Conservation (phyloP, 2,888 invertebrate genomes). For the Charanyca ferruginea region DNA sequence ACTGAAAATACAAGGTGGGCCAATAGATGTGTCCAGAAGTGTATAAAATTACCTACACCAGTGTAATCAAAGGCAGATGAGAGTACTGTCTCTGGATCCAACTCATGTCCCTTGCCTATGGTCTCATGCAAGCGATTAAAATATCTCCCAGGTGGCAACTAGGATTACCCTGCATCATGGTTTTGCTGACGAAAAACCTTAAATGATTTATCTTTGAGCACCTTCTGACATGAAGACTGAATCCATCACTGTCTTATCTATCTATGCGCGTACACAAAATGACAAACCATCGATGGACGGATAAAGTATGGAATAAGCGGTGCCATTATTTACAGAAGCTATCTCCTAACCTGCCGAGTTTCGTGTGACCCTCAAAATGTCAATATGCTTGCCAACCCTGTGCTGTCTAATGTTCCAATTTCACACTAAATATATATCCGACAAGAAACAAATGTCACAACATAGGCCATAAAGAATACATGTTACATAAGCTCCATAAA, state of each 20-base stretch:
- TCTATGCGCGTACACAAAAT: background rate
- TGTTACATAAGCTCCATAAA: conserved; percentile 30
- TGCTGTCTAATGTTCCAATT: conserved; percentile 20
- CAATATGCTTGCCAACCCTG: conserved; percentile 18
- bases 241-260: background rate
- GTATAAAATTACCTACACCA: too few relatives aligned
- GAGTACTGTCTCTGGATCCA: too few relatives aligned
- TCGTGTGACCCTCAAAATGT: conserved; percentile 4
- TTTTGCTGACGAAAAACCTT: background rate
- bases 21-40: too few relatives aligned
- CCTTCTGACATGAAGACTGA: background rate
- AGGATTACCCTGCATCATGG: background rate
- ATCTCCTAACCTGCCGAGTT: conserved; percentile 7
- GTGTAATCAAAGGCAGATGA: too few relatives aligned
- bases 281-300: too few relatives aligned
- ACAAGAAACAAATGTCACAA: conserved; percentile 6
- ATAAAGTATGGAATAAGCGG: background rate
- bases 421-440: background rate
- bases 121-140: background rate
- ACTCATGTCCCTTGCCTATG: background rate
- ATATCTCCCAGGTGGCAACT: background rate
- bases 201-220: background rate
- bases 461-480: conserved; percentile 6
- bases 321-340: conserved; percentile 4
- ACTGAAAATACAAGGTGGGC: too few relatives aligned